Evolutionary conservation across 2,888 invertebrate genomes (phyloP).

Genomic region (Lottia gigantea): DNA sequence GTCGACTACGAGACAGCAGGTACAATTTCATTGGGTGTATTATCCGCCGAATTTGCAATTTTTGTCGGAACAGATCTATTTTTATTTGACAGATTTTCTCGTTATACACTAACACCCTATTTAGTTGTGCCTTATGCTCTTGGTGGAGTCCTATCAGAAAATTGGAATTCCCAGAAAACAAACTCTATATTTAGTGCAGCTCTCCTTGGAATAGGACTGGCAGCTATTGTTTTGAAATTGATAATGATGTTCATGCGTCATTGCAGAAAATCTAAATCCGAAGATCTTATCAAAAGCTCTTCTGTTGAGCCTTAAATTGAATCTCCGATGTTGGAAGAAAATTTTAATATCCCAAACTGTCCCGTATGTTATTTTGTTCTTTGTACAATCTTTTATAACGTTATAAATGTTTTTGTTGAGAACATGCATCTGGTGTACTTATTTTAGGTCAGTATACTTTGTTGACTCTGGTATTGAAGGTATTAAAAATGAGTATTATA

Average conservation of each 20-base stretch:
- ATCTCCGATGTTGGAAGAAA: too few relatives aligned
- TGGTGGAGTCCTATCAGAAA: conserved; percentile 48
- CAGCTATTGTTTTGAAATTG: conserved; percentile 31
- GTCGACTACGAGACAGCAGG: conserved; percentile 38
- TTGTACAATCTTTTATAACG: too few relatives aligned
- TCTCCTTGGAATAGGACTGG: conserved; percentile 37
- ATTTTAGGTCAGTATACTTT: too few relatives aligned
- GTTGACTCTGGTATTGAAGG: too few relatives aligned
- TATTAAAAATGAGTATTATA: too few relatives aligned
- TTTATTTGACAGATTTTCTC: conserved; percentile 52
- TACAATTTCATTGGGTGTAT: conserved; percentile 48
- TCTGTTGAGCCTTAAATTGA: too few relatives aligned
- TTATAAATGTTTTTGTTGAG: too few relatives aligned
- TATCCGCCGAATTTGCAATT: conserved; percentile 43
- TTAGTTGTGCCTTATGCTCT: conserved; percentile 56
- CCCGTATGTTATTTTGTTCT: too few relatives aligned
- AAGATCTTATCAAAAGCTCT: not conserved
- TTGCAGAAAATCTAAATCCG: conserved; percentile 21
- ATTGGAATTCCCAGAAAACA: conserved; percentile 43
- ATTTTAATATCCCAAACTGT: too few relatives aligned
- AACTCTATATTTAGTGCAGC: conserved; percentile 52
- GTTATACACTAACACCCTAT: conserved; percentile 63
- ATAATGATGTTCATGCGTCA: conserved; percentile 35
- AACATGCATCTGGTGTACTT: too few relatives aligned
- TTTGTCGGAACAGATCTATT: conserved; percentile 55